Base-by-base conservation (phyloP, 2,888 invertebrate genomes). In the Bellardia pandia region DNA sequence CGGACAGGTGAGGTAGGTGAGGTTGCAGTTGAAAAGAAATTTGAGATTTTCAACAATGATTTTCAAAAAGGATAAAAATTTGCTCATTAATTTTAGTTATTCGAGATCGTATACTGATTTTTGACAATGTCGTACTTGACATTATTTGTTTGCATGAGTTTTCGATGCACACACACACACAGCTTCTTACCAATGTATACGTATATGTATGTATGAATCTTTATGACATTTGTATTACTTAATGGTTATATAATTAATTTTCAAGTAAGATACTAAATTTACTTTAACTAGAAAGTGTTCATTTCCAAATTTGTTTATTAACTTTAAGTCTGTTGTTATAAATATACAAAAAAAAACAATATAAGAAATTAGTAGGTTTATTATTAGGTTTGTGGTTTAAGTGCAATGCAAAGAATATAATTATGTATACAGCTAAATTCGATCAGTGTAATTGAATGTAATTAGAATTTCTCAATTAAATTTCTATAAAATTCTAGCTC, bases 31-130 rank as follows among this genome's bases (percentile, higher is more conserved):
- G 53, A 69, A 64, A 69, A 53, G 87, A 87, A 87, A 87, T 78
- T 82, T 81, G 84, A 87, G 86, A 87, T 86, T 84, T 86, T 80
- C 58, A 62, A 80, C 71, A 76, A 40, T 83, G 86, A 79, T 83
- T 58, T 51, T 45, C 58, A 75, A 66, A 84, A 79, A 80, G 66
- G 75, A 83, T 69, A 75, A 80, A 76, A 86, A 68, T 77, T 69
- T 76, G 48, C 62, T 78, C 85, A 87, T 78, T 85, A 87, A 78
- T 87, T 81, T 87, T 37, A 74, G 48, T 78, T 69, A 71, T 85
- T 58, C 23, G 75, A 82, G 58, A 69, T 37, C 42, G 23, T 58
- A 62, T 30, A 74, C 56, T 82, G 75, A 87, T 84, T 81, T 84
- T 81, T 84, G 84, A 84, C 84, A 84, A 53, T 72, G 30, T 42